phyloP scores from a whole-genome alignment of 2,113 vertebrate genomes.

The Todiramphus saurophagus region DNA sequence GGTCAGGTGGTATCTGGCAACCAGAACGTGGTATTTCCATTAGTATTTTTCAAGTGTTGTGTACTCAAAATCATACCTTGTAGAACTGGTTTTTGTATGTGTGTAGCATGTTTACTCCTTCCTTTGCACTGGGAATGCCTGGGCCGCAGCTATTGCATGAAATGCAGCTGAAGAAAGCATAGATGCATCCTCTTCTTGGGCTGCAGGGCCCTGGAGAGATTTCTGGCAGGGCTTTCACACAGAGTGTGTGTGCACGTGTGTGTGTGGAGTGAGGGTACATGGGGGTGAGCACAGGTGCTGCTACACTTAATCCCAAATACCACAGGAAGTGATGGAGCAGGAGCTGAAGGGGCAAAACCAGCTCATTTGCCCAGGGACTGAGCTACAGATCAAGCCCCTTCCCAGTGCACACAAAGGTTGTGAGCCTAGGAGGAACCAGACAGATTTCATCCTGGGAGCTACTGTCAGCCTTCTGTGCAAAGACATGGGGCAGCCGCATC shows the following conservation, averaged over 20 bases:
- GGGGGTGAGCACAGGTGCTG: not conserved
- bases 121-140: not conserved
- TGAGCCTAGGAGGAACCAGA: too few species aligned
- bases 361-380: too few species aligned
- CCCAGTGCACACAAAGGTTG: too few species aligned
- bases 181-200: too few species aligned
- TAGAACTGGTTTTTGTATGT: not conserved
- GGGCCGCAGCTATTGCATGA: not conserved
- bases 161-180: not conserved
- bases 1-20: not conserved
- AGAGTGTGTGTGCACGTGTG: not conserved
- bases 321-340: not conserved
- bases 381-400: too few species aligned
- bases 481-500: fast-evolving
- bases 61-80: not conserved
- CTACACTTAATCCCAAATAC: too few species aligned
- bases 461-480: not conserved
- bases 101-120: too few species aligned
- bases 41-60: not conserved
- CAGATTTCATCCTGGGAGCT: not conserved
- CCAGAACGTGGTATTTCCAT: fast-evolving
- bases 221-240: not conserved
- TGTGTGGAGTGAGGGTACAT: not conserved
- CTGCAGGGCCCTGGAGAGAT: not conserved
- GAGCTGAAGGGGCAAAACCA: not conserved